These are phyloP conservation scores for Diarsia dahlii DNA, from an alignment of 2,888 invertebrate species.

Conservation along the genomic window DNA sequence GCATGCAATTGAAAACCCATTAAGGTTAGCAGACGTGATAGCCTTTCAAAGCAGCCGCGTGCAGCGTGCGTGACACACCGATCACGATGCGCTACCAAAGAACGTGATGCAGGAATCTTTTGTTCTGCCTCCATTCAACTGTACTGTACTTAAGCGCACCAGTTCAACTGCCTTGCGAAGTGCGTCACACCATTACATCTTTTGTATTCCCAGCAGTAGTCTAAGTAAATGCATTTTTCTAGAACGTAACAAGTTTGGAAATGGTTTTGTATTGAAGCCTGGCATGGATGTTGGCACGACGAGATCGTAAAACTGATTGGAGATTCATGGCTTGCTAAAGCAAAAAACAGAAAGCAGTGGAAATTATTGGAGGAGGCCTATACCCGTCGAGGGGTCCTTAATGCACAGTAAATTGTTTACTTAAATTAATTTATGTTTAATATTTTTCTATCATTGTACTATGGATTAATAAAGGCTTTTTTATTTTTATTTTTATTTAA, in stretches of 20 bases:
- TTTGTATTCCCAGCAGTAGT: conserved; percentile 27
- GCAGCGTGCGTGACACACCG: conserved; percentile 48
- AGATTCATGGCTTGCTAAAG: no score
- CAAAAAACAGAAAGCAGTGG: no score
- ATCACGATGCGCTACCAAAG: conserved; percentile 27
- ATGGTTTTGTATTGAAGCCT: conserved; percentile 21
- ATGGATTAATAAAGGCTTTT: no score
- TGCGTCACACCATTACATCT: conserved; percentile 27
- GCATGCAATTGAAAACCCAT: conserved; percentile 60
- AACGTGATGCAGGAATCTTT: conserved; percentile 50
- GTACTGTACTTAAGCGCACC: conserved; percentile 30
- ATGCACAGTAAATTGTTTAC: no score
- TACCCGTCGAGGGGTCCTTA: no score
- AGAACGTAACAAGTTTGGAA: conserved; percentile 38
- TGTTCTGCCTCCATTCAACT: conserved; percentile 48
- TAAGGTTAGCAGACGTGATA: conserved; percentile 53
- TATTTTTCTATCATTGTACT: no score
- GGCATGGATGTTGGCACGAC: background rate
- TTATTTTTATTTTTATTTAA: no score
- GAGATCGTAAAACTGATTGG: no score
- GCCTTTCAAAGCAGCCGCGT: conserved; percentile 21
- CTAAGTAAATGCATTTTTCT: conserved; percentile 10
- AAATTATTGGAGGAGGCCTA: no score
- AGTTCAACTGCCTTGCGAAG: conserved; percentile 13
- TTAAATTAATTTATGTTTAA: no score